Evolutionary conservation across 2,113 vertebrate genomes (phyloP).

Genomic region (Pithys albifrons): DNA sequence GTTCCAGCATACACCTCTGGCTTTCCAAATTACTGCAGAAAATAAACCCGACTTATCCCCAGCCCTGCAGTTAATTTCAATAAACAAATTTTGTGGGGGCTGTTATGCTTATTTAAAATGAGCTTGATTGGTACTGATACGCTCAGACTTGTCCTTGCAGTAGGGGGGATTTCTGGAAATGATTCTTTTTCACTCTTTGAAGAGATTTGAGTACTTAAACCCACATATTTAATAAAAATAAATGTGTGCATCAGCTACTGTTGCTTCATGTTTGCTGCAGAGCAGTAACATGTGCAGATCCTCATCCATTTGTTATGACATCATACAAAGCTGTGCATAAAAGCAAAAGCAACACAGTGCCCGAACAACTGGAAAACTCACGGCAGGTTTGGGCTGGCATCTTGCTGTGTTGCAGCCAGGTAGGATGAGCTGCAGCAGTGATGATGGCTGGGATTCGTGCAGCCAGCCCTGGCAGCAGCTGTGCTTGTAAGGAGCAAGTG

Average conservation of each 20-base stretch:
- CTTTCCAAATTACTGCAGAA: background rate
- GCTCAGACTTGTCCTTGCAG: background rate
- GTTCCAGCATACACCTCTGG: background rate
- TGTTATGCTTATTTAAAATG: background rate
- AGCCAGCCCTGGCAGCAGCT: background rate
- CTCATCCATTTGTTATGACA: background rate
- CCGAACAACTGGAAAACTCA: background rate
- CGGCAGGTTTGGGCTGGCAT: background rate
- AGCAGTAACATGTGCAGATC: background rate
- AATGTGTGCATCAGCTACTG: background rate
- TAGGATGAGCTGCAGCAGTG: background rate
- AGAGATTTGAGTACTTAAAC: background rate
- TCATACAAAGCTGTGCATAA: background rate
- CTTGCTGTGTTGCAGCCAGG: fast-evolving
- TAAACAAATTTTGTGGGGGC: background rate
- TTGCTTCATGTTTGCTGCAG: background rate
- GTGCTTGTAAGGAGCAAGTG: background rate
- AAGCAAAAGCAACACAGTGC: background rate
- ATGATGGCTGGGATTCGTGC: background rate
- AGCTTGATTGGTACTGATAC: background rate
- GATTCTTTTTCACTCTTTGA: background rate
- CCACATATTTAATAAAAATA: background rate
- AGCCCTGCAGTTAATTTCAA: background rate
- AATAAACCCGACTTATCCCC: background rate
- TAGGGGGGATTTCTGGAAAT: background rate